Evolutionary conservation across 1,140 invertebrate genomes (phyloP), one percentile per base, ranked within the genome.

Genomic region (Anastrepha ludens): DNA sequence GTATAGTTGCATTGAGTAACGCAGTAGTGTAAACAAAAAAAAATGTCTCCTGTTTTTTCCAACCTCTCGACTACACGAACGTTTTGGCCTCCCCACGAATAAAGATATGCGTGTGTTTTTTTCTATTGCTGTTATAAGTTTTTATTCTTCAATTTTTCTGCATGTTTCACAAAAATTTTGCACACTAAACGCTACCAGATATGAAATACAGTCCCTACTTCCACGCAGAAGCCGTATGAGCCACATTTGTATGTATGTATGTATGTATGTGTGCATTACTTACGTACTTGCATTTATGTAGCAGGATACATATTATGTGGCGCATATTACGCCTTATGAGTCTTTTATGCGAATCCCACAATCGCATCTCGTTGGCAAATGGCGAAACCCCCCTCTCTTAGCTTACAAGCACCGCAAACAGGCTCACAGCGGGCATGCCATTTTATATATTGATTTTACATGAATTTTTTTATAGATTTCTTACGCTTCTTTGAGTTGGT

Each of bases 401-500:
- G 39, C 41, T 41, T 41, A 55, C 20, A 29, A 20, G 47, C 47
- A 55, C 15, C 74, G n/a, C 74, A 81, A 58, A 17, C 47, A 55
- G n/a, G 47, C 20, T 55, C 74, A 29, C 74, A 81, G 74, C 74
- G 55, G 74, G 74, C 74, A 20, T 55, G n/a, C 50, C 13, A 81
- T 81, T 81, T 50, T 47, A 81, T 81, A 81, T 81, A 81, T 81
- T 81, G 74, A 81, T 81, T 81, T 81, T 81, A 81, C 74, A 81
- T 81, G 74, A 81, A 81, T 81, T 81, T 81, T 29, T 81, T 81
- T 81, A 81, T 81, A 81, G 74, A 81, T 81, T 81, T 81, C 74
- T 81, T 81, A 55, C 20, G 74, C n/a, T 55, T 50, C 74, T 81
- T 29, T 81, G 44, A 55, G 55, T 81, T 81, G 13, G 47, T 74